Evolutionary conservation across 2,113 vertebrate genomes (phyloP).

Genomic region (Boulengeromyrus knoepffleri): DNA sequence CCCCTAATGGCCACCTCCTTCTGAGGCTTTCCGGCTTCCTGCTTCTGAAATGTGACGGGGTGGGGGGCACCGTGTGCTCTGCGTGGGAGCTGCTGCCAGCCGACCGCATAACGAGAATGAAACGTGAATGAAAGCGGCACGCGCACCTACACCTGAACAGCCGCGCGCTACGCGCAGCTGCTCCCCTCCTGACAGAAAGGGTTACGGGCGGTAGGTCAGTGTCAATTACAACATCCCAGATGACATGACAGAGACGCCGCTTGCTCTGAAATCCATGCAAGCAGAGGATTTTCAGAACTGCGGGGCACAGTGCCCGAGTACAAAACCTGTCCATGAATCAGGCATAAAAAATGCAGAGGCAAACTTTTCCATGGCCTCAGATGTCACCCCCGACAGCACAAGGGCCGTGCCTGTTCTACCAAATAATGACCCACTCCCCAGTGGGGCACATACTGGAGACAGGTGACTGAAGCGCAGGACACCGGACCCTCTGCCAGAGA

Average conservation of each 20-base stretch:
- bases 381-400: not conserved
- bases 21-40: not conserved
- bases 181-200: not conserved
- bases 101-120: not conserved
- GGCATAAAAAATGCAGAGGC: not conserved
- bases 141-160: not conserved
- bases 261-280: not conserved
- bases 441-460: not conserved
- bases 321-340: not conserved
- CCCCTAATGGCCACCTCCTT: not conserved
- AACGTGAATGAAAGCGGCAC: not conserved
- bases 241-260: not conserved
- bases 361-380: not conserved
- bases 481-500: not conserved
- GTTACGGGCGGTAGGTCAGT: not conserved
- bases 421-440: not conserved
- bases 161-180: not conserved
- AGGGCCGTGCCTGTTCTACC: not conserved
- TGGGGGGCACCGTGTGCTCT: not conserved
- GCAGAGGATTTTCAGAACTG: not conserved
- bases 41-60: not conserved
- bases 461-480: not conserved
- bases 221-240: not conserved
- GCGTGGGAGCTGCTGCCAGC: not conserved
- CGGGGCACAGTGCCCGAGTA: not conserved